A percentile compares a stretch with the other conserved stretches of the same genome.
phyloP scores from a whole-genome alignment of 2,888 invertebrate genomes.

The Sesamia inferens region DNA sequence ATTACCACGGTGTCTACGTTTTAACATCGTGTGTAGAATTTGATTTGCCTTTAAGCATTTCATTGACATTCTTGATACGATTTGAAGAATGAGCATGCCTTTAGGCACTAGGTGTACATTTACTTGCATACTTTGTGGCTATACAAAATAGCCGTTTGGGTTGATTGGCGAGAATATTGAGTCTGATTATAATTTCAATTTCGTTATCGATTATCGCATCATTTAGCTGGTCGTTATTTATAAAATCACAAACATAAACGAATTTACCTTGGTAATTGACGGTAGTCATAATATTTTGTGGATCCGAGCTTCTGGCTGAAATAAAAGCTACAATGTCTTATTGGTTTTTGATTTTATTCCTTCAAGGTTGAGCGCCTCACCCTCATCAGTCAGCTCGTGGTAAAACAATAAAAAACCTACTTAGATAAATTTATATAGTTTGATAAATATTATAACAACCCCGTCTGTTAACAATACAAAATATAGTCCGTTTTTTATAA shows the following conservation, averaged over 20 bases:
- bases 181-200: conserved; percentile 32
- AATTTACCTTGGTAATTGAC: conserved; percentile 28
- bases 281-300: conserved; percentile 45
- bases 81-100: conserved; percentile 62
- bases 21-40: conserved; percentile 73
- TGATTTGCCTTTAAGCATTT: conserved; percentile 73
- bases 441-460: not conserved
- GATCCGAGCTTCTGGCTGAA: conserved; percentile 13
- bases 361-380: conserved; percentile 24
- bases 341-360: conserved; percentile 30
- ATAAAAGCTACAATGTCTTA: conserved; percentile 19
- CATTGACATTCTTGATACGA: conserved; percentile 74
- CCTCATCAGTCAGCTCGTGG: not conserved
- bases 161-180: conserved; percentile 10
- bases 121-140: conserved; percentile 38
- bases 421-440: not conserved
- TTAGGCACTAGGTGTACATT: conserved; percentile 17
- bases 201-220: conserved; percentile 28
- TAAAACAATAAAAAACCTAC: not conserved
- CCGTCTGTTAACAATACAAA: not conserved
- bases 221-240: conserved; percentile 15
- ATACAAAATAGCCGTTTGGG: conserved; percentile 26
- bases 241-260: conserved; percentile 18
- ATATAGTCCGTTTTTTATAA: not conserved
- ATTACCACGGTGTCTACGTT: conserved; percentile 67